Conservation (phyloP, 2,113 vertebrate species). For the Dipodomys ordii region DNA sequence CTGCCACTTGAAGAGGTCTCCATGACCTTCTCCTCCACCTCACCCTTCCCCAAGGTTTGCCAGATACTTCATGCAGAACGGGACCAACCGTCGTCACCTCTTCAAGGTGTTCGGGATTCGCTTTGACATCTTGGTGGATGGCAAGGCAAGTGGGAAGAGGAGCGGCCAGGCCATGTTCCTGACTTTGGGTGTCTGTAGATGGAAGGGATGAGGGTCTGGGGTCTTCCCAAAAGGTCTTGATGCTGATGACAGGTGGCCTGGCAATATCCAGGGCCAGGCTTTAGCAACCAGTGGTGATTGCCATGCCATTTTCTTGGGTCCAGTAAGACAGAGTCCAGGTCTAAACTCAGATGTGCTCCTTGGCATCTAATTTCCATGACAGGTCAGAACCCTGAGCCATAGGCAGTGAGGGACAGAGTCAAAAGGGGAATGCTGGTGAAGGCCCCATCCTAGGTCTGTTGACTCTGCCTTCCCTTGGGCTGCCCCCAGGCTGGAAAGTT, state of each 20-base stretch:
- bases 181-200: not conserved
- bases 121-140: constrained; percentile 94
- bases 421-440: not conserved
- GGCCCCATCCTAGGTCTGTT: not conserved
- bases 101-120: constrained; percentile 97
- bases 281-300: not conserved
- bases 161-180: not conserved
- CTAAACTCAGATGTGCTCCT: not conserved
- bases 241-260: not conserved
- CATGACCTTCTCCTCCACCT: not conserved
- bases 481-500: constrained; percentile 94
- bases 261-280: not conserved
- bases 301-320: not conserved
- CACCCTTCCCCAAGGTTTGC: constrained; percentile 86
- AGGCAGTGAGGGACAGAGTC: not conserved
- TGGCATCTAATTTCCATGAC: not conserved
- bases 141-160: constrained; percentile 88
- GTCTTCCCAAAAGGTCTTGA: not conserved
- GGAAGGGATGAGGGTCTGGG: not conserved
- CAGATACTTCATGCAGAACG: constrained; percentile 90
- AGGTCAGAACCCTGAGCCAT: not conserved
- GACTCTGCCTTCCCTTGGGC: constrained; percentile 8
- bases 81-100: constrained; percentile 89
- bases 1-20: fast-evolving
- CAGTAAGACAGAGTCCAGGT: not conserved